Evolutionary conservation across 1,140 invertebrate species (phyloP).

Genomic region (Hormaphis cornu): DNA sequence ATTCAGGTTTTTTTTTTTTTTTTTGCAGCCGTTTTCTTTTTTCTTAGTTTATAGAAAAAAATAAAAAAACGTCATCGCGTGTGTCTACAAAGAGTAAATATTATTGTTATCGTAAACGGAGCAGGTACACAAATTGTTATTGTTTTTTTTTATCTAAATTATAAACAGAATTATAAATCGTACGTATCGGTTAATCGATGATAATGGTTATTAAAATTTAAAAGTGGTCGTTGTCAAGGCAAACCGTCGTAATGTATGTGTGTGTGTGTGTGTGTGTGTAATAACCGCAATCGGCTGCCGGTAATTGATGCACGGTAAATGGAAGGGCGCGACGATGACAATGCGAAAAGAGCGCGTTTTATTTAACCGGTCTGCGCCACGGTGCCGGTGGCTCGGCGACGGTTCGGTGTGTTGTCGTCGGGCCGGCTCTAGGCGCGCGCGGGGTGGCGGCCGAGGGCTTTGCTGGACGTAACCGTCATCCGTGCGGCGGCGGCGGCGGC

Average conservation of each 20-base stretch:
- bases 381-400: not conserved
- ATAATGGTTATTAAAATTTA: constrained; percentile 23
- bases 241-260: too few relatives aligned
- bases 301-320: constrained; percentile 31
- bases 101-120: too few relatives aligned
- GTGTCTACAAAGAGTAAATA: too few relatives aligned
- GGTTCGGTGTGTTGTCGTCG: not conserved
- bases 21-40: too few relatives aligned
- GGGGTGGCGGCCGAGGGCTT: not conserved
- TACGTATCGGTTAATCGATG: constrained; percentile 5
- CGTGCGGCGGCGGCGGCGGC: not conserved
- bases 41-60: too few relatives aligned
- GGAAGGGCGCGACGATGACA: constrained; percentile 31
- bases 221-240: constrained; percentile 30
- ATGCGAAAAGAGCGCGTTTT: constrained; percentile 31
- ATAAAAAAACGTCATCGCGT: too few relatives aligned
- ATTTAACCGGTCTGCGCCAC: constrained; percentile 25
- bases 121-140: too few relatives aligned
- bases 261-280: too few relatives aligned
- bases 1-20: too few relatives aligned
- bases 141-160: too few relatives aligned
- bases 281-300: constrained; percentile 20
- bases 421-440: not conserved
- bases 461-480: constrained; percentile 31
- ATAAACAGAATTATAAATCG: too few relatives aligned